Conservation (phyloP, 2,113 vertebrate genomes). For the Aspiorhynchus laticeps region DNA sequence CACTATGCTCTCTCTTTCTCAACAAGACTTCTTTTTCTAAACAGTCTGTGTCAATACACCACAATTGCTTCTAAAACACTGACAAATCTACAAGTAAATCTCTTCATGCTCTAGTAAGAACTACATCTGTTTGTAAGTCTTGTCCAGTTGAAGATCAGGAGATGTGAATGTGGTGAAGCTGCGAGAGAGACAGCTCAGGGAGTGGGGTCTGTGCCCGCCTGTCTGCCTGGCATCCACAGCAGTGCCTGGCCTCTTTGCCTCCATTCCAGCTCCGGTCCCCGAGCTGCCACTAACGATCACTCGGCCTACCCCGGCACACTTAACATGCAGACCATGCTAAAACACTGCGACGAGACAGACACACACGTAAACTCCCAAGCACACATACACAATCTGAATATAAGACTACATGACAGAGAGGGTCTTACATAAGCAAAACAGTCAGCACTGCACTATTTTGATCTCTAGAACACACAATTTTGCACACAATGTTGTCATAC, state of each 20-base stretch:
- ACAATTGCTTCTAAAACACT: not conserved
- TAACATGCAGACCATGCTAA: conserved; percentile 47
- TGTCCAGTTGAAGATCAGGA: conserved; percentile 13
- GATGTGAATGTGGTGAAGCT: not conserved
- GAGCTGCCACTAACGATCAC: conserved; percentile 45
- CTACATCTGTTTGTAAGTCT: not conserved
- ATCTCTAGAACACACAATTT: conserved; percentile 26
- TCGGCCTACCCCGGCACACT: conserved; percentile 43
- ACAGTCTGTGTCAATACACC: not conserved
- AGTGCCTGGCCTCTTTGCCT: conserved; percentile 35
- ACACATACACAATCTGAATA: conserved; percentile 5
- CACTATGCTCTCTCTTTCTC: not conserved
- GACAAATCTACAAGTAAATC: conserved; percentile 7
- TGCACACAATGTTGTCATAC: not conserved
- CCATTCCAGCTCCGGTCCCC: not conserved
- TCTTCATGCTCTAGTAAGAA: conserved; percentile 26
- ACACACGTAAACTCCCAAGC: not conserved
- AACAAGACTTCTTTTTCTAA: not conserved
- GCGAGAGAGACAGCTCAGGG: conserved; percentile 18
- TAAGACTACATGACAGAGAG: conserved; percentile 43
- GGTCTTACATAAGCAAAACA: conserved; percentile 56
- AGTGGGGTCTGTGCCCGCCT: not conserved
- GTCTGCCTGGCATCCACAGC: conserved; percentile 18
- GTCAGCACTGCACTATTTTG: conserved; percentile 26
- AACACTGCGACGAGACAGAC: conserved; percentile 30